Percentiles rank a stretch among this genome's conserved stretches.
These are phyloP conservation scores for Natator depressus DNA, from an alignment of 2,113 vertebrate genomes.

Conservation along the genomic window DNA sequence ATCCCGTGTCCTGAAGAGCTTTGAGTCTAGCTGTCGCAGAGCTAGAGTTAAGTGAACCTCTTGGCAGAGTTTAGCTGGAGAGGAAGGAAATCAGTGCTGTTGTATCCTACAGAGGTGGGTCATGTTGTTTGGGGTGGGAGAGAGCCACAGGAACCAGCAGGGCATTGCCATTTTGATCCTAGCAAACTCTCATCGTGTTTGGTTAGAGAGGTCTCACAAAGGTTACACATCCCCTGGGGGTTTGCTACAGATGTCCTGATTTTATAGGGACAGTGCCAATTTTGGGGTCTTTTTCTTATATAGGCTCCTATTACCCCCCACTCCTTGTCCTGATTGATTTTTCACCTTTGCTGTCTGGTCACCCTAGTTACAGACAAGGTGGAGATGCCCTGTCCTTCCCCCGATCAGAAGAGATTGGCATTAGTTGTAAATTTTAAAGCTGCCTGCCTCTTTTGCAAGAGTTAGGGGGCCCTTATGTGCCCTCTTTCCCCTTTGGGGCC, in stretches of 20 bases:
- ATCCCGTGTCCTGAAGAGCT: background rate
- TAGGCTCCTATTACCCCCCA: too few relatives aligned
- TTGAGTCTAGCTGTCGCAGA: background rate
- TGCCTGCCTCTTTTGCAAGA: rapidly evolving
- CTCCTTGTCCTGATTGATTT: too few relatives aligned
- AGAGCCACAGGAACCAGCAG: background rate
- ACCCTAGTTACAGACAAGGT: background rate
- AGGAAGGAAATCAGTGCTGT: background rate
- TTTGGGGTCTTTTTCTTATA: too few relatives aligned
- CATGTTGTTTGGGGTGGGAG: rapidly evolving
- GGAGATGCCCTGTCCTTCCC: background rate
- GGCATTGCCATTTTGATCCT: background rate
- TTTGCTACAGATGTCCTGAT: background rate
- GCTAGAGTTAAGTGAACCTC: background rate
- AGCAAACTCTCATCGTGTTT: background rate
- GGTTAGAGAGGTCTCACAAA: background rate
- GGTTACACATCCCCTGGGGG: background rate
- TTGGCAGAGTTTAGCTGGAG: background rate
- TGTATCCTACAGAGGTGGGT: background rate
- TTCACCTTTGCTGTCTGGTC: too few relatives aligned
- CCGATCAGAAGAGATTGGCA: background rate
- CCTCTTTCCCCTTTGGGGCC: background rate
- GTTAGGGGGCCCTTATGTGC: background rate
- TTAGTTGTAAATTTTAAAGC: background rate
- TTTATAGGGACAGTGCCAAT: too few relatives aligned